Evolutionary conservation across 2,797 vertebrate species (phyloP).

Genomic region (Champsocephalus gunnari): DNA sequence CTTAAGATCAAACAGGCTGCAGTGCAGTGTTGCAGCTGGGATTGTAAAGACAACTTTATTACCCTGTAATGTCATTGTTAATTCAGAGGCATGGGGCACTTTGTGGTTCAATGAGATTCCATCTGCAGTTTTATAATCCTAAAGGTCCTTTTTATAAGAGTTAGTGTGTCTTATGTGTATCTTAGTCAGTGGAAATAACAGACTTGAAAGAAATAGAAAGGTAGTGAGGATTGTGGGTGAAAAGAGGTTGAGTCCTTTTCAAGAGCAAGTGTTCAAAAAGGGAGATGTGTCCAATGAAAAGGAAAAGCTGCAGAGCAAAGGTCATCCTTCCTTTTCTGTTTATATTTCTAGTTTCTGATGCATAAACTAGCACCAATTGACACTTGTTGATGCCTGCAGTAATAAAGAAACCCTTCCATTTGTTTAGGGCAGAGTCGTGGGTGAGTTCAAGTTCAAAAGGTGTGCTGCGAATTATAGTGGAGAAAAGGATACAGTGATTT

Average conservation of each 20-base stretch:
- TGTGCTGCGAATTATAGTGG: slow-evolving; percentile 1
- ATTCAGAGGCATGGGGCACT: slow-evolving; percentile 16
- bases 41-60: slow-evolving; percentile 54
- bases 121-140: slow-evolving; percentile 45
- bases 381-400: slow-evolving; percentile 53
- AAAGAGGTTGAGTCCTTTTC: slow-evolving; percentile 45
- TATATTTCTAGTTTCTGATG: neutral
- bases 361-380: neutral
- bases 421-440: neutral
- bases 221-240: slow-evolving; percentile 39
- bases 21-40: slow-evolving; percentile 29
- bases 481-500: neutral
- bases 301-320: slow-evolving; percentile 15
- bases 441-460: slow-evolving; percentile 20
- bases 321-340: neutral
- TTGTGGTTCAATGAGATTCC: slow-evolving; percentile 36
- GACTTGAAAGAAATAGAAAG: slow-evolving; percentile 24
- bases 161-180: slow-evolving; percentile 36
- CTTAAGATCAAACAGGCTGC: slow-evolving; percentile 28
- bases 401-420: slow-evolving; percentile 4
- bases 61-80: slow-evolving; percentile 36
- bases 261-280: neutral
- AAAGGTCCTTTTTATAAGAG: slow-evolving; percentile 38
- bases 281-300: slow-evolving; percentile 2
- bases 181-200: slow-evolving; percentile 61